Evolutionary conservation across 2,888 invertebrate species (phyloP), one percentile per base, ranked within the genome.

Genomic region (Caradrina kadenii): DNA sequence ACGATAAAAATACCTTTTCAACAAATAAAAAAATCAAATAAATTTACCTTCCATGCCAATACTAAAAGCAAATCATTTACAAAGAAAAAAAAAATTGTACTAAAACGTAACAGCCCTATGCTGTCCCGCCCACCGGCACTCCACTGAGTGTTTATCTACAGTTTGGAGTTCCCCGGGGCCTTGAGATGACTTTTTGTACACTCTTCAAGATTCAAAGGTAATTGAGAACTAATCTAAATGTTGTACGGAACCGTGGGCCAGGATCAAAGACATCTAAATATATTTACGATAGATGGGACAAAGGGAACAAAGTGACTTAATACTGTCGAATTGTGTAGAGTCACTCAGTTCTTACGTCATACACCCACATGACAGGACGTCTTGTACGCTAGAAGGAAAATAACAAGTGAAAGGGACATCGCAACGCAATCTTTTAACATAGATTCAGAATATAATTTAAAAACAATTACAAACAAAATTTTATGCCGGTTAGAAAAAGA

Each of bases 131-230:
- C 55, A 52, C 26, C 60, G 48, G 42, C 63, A 73, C 69, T 67
- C 72, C 54, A 48, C 69, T 48, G 69, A 74, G 68, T 72, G 70
- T 78, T 78, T 80, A 72, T 77, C 67, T 63, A 69, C 73, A 58
- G 60, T 78, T 81, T 73, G 59, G 4, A 60, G 65, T 62, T 58
- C 67, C 62, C 63, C 13, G n/a, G 64, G 67, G 60, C 49, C n/a
- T 17, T 56, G 26, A 63, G 55, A 75, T 71, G 56, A 65, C 71
- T 78, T 82, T 80, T 66, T 72, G 48, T 63, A 52, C 64, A 39
- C 58, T 59, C 59, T 63, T 61, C 55, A 71, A 68, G 49, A 66
- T 62, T 22, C 73, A 64, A 73, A 67, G 56, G 39, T 63, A 73
- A 66, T 77, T 79, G 72, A 50, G 70, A 66, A 61, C 53, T 56